Base-by-base conservation (phyloP, 2,797 vertebrate species). In the Karalla daura region DNA sequence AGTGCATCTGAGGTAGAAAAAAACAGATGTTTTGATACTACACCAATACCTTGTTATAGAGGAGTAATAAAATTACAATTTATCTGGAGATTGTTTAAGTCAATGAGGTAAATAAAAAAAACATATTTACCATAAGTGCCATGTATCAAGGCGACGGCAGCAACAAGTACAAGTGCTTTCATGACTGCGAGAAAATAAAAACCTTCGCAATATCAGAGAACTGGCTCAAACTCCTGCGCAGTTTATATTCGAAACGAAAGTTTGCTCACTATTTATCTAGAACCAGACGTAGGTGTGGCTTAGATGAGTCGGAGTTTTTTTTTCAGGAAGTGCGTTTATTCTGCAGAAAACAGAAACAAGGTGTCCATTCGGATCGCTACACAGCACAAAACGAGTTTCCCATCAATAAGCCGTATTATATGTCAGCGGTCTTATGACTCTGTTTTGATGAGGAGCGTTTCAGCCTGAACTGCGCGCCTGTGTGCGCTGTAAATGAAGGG, bases 111-210 rank as follows among this genome's bases (percentile, higher is more conserved):
- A 35, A 24, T 24, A 12, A 50, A 25, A 44, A 35, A 5, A 41
- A 35, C 23, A 86, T 86, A 90, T 80, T 92, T 91, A 93, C 92
- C 92, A 74, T 56, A 68, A 60, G 23, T 83, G 74, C 67, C 62
- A 15, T 84, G 74, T 46, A 89, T 56, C 45, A 89, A 58, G 61
- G 63, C 74, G 47, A 80, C 46, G 52, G 75, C 21, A 10, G 65
- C 66, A 35, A 66, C 43, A 46, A 76, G 5, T 0, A 87, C 6
- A 50, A 88, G 11, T 0, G 20, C 12, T 23, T 81, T 90, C 92
- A 92, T 92, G 63, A 25, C 47, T 86, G 78, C 13, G 24, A 32
- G 35, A 49, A n/a, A n/a, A n/a, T n/a, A n/a, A n/a, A n/a, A 44
- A 44, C 0, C 9, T 44, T 39, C 35, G 4, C 8, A 36, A 3